phyloP scores from a whole-genome alignment of 1,140 invertebrate genomes.

The Leucophenga varia region DNA sequence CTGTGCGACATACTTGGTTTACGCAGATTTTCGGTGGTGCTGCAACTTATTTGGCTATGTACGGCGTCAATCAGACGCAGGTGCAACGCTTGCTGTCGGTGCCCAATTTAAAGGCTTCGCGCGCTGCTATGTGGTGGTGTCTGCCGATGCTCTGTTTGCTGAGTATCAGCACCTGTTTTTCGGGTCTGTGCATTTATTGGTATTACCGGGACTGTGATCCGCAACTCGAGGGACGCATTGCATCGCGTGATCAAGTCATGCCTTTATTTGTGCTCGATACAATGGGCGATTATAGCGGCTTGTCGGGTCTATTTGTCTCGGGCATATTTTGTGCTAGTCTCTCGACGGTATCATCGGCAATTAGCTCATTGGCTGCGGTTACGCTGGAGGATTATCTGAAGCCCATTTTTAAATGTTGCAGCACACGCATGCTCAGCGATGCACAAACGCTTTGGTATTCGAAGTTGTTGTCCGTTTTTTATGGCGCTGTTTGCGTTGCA shows the following conservation, averaged over 20 bases:
- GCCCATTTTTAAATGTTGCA: slow-evolving; percentile 47
- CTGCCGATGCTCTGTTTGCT: slow-evolving; percentile 70
- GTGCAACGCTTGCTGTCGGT: slow-evolving; percentile 84
- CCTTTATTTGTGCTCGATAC: slow-evolving; percentile 78
- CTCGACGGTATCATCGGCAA: slow-evolving; percentile 78
- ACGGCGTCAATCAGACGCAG: slow-evolving; percentile 83
- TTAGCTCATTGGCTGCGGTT: slow-evolving; percentile 84
- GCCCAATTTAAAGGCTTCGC: slow-evolving; percentile 67
- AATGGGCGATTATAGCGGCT: slow-evolving; percentile 67
- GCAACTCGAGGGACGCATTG: slow-evolving; percentile 59
- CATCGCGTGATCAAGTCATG: slow-evolving; percentile 63
- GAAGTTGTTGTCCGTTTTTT: slow-evolving; percentile 68
- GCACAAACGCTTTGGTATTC: slow-evolving; percentile 55
- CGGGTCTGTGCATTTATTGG: slow-evolving; percentile 77
- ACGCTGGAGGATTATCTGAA: slow-evolving; percentile 81
- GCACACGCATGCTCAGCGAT: slow-evolving; percentile 30
- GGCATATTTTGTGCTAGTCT: slow-evolving; percentile 83
- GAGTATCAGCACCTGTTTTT: slow-evolving; percentile 71
- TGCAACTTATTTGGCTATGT: slow-evolving; percentile 73
- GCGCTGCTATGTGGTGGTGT: slow-evolving; percentile 67
- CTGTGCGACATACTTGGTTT: slow-evolving; percentile 74
- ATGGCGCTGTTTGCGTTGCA: slow-evolving; percentile 69
- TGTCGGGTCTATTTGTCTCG: slow-evolving; percentile 80
- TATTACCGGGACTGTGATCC: slow-evolving; percentile 79
- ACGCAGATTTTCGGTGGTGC: slow-evolving; percentile 70